These are phyloP conservation scores for Pleuronectes platessa DNA, from an alignment of 2,113 vertebrate genomes.

Conservation along the genomic window DNA sequence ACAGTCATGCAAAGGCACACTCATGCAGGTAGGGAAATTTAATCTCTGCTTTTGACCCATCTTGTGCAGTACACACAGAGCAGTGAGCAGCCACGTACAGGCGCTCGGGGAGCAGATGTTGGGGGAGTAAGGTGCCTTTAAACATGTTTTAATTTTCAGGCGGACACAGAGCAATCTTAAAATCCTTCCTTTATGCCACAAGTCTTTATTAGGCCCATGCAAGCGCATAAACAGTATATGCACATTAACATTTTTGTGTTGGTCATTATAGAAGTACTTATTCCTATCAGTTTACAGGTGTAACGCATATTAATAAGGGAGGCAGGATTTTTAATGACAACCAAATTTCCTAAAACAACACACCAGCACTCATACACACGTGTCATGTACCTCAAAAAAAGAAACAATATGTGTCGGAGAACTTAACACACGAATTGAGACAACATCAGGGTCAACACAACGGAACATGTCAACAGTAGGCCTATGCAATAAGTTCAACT, in stretches of 20 bases:
- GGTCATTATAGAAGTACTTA: conserved; percentile 12
- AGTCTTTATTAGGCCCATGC: not conserved
- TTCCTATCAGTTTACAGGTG: conserved; percentile 15
- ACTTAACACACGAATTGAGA: conserved; percentile 40
- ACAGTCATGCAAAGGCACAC: too few species aligned
- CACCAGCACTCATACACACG: conserved; percentile 13
- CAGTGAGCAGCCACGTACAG: too few species aligned
- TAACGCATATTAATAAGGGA: not conserved
- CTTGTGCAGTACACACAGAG: too few species aligned
- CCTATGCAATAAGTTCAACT: not conserved
- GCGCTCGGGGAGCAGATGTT: too few species aligned
- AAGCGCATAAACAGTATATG: not conserved
- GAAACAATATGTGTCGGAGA: conserved; percentile 18
- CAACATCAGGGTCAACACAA: conserved; percentile 30
- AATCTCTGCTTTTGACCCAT: too few species aligned
- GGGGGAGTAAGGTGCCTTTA: too few species aligned
- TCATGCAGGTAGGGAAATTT: too few species aligned
- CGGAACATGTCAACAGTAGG: conserved; percentile 2
- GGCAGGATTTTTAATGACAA: conserved; percentile 22
- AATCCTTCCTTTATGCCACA: not conserved
- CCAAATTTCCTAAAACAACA: conserved; percentile 31
- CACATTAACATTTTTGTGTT: conserved; percentile 20
- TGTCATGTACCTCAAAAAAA: conserved; percentile 9
- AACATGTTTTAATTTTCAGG: too few species aligned
- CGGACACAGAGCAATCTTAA: not conserved